Percentiles rank a stretch among this genome's conserved stretches.
Conservation (phyloP, 2,113 vertebrate genomes). For the Parus major region DNA sequence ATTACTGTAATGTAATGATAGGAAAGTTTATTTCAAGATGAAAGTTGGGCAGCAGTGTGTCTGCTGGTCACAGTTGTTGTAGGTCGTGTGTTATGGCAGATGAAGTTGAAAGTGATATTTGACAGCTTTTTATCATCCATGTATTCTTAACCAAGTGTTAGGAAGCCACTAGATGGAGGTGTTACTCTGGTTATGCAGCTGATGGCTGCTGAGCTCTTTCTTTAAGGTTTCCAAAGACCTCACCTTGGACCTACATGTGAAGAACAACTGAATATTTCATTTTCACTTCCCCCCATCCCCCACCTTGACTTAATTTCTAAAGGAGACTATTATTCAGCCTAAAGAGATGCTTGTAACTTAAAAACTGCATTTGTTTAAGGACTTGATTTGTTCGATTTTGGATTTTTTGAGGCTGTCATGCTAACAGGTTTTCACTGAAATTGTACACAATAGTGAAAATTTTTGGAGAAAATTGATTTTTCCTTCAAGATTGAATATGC, state of each 20-base stretch:
- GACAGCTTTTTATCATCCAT: not conserved
- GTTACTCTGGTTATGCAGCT: not conserved
- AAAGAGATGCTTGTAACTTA: not conserved
- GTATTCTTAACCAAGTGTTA: not conserved
- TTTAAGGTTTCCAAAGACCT: not conserved
- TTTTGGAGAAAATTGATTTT: not conserved
- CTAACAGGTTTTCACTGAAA: not conserved
- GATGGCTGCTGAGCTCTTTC: not conserved
- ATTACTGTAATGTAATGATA: not conserved
- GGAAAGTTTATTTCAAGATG: not conserved
- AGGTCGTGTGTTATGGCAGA: not conserved
- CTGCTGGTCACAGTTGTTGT: not conserved
- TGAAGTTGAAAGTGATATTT: not conserved
- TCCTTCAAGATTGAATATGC: not conserved
- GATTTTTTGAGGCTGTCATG: not conserved
- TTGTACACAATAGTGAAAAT: not conserved
- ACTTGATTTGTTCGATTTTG: not conserved
- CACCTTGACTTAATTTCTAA: not conserved
- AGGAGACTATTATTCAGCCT: not conserved
- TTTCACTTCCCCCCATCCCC: not conserved
- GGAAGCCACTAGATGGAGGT: slow-evolving; percentile 57
- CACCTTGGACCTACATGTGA: not conserved
- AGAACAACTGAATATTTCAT: not conserved
- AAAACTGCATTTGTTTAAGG: not conserved
- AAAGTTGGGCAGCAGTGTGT: not conserved